Evolutionary conservation across 1,140 invertebrate species (phyloP).

Genomic region (Musca vetustissima): DNA sequence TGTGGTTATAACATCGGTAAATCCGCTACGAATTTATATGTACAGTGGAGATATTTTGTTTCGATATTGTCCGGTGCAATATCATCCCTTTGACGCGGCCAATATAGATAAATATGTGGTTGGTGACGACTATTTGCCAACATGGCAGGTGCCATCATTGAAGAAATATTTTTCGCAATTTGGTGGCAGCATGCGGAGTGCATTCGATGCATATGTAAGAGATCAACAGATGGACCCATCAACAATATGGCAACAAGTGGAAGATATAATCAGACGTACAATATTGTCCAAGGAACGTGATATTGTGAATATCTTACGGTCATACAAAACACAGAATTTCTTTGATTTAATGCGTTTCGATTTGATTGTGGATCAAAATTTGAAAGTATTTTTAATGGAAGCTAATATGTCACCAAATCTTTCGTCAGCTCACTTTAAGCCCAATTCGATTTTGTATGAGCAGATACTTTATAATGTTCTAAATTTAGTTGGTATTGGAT

Average conservation of each 20-base stretch:
- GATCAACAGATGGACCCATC: constrained; percentile 69
- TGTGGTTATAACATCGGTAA: constrained; percentile 85
- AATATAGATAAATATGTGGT: constrained; percentile 90
- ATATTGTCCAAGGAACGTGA: constrained; percentile 74
- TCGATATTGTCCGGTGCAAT: constrained; percentile 88
- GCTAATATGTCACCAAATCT: constrained; percentile 98
- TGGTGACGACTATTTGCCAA: constrained; percentile 91
- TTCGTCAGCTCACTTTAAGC: constrained; percentile 87
- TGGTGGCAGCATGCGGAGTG: constrained; percentile 83
- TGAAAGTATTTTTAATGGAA: constrained; percentile 90
- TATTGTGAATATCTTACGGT: constrained; percentile 62
- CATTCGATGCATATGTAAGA: constrained; percentile 79
- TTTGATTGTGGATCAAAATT: constrained; percentile 85
- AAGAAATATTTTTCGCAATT: constrained; percentile 74
- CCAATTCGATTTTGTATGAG: constrained; percentile 87
- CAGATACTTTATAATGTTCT: constrained; percentile 90
- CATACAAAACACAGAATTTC: constrained; percentile 71
- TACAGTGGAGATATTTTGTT: constrained; percentile 88
- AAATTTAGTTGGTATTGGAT: constrained; percentile 72
- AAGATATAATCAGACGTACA: constrained; percentile 75
- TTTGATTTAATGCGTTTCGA: constrained; percentile 96
- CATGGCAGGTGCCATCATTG: constrained; percentile 90
- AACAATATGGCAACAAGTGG: constrained; percentile 79
- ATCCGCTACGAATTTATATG: constrained; percentile 86
- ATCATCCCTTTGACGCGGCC: constrained; percentile 85